These are phyloP conservation scores for Rosalia funebris DNA, from an alignment of 2,888 invertebrate genomes.

Conservation along the genomic window DNA sequence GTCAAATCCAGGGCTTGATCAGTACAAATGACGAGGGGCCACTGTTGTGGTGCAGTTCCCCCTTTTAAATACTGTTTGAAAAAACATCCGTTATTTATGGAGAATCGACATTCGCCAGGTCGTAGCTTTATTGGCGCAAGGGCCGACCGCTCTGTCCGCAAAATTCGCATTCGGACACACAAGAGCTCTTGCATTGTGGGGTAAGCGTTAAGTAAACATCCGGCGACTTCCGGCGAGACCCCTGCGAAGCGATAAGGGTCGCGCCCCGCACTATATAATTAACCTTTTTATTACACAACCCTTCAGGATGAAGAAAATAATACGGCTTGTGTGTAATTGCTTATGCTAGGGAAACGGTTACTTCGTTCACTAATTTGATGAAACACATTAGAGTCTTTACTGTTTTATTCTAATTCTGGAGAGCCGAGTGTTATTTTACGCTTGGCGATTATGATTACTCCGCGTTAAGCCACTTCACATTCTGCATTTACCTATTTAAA, in stretches of 20 bases:
- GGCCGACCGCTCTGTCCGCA: slow-evolving; percentile 7
- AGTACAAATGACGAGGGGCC: no score
- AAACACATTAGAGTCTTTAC: slow-evolving; percentile 37
- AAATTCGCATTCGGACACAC: slow-evolving; percentile 13
- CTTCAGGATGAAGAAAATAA: slow-evolving; percentile 60
- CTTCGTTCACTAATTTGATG: slow-evolving; percentile 54
- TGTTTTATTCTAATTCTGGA: slow-evolving; percentile 24
- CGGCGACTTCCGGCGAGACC: slow-evolving; percentile 22
- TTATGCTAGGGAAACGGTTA: slow-evolving; percentile 55
- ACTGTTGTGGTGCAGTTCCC: no score
- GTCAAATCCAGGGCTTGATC: no score
- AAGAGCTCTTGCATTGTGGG: background rate
- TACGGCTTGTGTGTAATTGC: slow-evolving; percentile 54
- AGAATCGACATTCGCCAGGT: no score
- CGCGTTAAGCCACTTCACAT: slow-evolving; percentile 12
- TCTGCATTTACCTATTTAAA: slow-evolving; percentile 10
- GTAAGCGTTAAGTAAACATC: slow-evolving; percentile 27
- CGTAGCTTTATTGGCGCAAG: no score
- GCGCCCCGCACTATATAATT: slow-evolving; percentile 58
- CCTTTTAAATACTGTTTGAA: no score
- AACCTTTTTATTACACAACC: slow-evolving; percentile 60
- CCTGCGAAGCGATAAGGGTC: slow-evolving; percentile 43
- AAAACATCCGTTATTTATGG: no score
- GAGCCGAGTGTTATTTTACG: slow-evolving; percentile 20
- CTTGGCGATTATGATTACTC: slow-evolving; percentile 23